Evolutionary conservation across 2,113 vertebrate genomes (phyloP).

Genomic region (Lonchura striata): DNA sequence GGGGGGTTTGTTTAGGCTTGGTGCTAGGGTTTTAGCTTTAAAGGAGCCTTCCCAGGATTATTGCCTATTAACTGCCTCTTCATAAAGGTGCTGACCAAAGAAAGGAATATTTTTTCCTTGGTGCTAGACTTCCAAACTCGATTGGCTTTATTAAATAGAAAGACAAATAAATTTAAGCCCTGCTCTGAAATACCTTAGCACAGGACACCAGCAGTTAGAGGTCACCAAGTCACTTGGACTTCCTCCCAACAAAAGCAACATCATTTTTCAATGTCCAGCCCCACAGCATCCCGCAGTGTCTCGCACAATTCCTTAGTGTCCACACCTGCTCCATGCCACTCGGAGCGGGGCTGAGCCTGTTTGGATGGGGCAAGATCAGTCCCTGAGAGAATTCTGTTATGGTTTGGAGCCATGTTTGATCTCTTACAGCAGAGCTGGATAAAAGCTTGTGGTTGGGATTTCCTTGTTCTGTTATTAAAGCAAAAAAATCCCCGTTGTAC

Average conservation of each 20-base stretch:
- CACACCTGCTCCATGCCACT: background rate
- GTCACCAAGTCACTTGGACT: constrained; percentile 50
- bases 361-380: background rate
- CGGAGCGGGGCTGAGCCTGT: fast-evolving
- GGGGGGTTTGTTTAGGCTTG: background rate
- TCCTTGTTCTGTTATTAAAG: constrained; percentile 8
- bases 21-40: constrained; percentile 32
- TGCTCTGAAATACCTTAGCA: background rate
- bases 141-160: constrained; percentile 11
- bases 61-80: constrained; percentile 64
- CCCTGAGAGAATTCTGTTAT: background rate
- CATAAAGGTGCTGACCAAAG: constrained; percentile 47
- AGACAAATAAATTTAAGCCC: constrained; percentile 27
- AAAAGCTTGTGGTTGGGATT: background rate
- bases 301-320: constrained; percentile 5
- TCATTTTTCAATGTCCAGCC: background rate
- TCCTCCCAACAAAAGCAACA: constrained; percentile 43
- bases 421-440: background rate
- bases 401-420: constrained; percentile 1
- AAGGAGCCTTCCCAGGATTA: constrained; percentile 42
- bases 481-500: background rate
- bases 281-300: background rate
- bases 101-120: background rate
- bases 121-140: background rate
- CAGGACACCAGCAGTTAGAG: constrained; percentile 19